Evolutionary conservation across 2,113 vertebrate genomes (phyloP).

Genomic region (Conger conger): DNA sequence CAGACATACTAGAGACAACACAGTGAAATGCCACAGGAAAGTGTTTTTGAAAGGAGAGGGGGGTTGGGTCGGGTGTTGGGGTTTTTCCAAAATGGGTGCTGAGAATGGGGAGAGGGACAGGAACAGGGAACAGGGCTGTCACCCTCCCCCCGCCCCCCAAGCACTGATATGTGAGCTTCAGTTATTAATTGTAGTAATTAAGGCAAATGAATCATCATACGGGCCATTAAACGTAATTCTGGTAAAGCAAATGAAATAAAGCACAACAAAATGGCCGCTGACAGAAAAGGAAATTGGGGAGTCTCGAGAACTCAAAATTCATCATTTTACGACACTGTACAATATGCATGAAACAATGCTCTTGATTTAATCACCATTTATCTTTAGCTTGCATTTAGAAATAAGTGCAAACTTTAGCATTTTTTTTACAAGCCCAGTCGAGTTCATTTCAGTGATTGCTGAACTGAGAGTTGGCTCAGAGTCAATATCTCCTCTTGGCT

Average conservation of each 20-base stretch:
- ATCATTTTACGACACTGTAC: not conserved
- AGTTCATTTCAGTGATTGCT: not conserved
- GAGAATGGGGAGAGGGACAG: not conserved
- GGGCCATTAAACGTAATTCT: not conserved
- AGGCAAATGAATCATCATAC: not conserved
- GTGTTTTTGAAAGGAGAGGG: no score
- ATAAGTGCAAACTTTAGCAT: not conserved
- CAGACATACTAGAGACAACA: slow-evolving; percentile 1
- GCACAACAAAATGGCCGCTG: not conserved
- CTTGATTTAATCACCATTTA: not conserved
- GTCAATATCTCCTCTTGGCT: not conserved
- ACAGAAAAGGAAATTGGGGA: not conserved
- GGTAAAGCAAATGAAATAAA: not conserved
- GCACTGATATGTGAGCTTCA: not conserved
- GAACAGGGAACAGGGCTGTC: not conserved
- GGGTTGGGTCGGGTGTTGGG: no score
- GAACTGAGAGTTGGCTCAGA: not conserved
- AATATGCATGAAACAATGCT: not conserved
- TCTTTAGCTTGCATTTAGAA: not conserved
- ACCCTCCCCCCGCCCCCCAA: not conserved
- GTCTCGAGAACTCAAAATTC: not conserved
- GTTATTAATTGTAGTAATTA: slow-evolving; percentile 30
- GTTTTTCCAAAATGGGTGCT: no score
- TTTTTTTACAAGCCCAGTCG: not conserved
- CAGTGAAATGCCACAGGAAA: not conserved